Evolutionary conservation across 2,888 invertebrate species (phyloP).

Genomic region (Caenorhabditis virilis): DNA sequence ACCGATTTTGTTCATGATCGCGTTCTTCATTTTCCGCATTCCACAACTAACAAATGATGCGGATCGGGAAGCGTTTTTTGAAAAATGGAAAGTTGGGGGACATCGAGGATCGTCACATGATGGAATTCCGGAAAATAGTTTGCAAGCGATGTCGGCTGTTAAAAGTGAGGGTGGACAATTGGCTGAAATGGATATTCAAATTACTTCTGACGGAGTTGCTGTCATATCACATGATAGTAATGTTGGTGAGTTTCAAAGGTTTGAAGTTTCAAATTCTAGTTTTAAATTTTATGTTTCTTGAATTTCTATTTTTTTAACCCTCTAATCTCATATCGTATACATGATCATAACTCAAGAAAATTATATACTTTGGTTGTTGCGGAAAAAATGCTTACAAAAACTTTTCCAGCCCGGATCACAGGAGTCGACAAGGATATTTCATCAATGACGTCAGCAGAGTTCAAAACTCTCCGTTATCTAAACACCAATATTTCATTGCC

Average conservation of each 20-base stretch:
- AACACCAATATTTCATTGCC: slow-evolving; percentile 26
- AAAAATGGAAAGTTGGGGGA: slow-evolving; percentile 27
- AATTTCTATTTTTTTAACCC: too few species aligned
- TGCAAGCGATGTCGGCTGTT: slow-evolving; percentile 29
- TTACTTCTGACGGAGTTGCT: slow-evolving; percentile 26
- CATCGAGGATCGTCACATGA: slow-evolving; percentile 34
- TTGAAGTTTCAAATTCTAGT: background rate
- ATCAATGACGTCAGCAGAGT: slow-evolving; percentile 22
- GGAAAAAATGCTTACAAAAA: background rate
- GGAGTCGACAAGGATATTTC: slow-evolving; percentile 34
- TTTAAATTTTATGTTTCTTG: slow-evolving; percentile 3
- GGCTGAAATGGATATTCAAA: slow-evolving; percentile 37
- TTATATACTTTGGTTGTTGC: too few species aligned
- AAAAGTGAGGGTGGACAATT: slow-evolving; percentile 33
- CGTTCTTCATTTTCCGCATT: slow-evolving; percentile 30
- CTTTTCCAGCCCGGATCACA: slow-evolving; percentile 6
- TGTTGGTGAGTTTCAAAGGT: slow-evolving; percentile 12
- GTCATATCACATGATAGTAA: slow-evolving; percentile 36
- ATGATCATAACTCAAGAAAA: too few species aligned
- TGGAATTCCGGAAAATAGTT: slow-evolving; percentile 28
- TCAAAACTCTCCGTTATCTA: slow-evolving; percentile 19
- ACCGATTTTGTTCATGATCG: slow-evolving; percentile 16
- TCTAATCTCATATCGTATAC: too few species aligned
- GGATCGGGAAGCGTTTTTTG: slow-evolving; percentile 10
- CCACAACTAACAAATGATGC: slow-evolving; percentile 16